phyloP scores from a whole-genome alignment of 1,140 invertebrate genomes.

The Heliothis subflexa region DNA sequence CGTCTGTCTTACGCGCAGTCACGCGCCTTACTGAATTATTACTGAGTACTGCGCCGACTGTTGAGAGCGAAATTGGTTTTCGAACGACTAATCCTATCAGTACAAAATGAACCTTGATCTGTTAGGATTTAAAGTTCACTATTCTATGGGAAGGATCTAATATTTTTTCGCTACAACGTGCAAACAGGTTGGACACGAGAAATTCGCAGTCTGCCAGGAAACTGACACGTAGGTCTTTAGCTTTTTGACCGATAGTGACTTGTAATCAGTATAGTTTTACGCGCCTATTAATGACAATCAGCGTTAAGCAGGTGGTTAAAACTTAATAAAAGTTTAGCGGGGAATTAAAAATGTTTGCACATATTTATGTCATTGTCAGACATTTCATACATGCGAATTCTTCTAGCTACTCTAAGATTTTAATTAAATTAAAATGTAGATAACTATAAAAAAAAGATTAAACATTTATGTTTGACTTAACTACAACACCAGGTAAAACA shows the following conservation, averaged over 20 bases:
- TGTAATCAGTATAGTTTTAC: conserved; percentile 9
- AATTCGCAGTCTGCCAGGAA: conserved; percentile 66
- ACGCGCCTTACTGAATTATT: conserved; percentile 81
- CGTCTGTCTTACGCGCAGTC: conserved; percentile 67
- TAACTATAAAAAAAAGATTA: too few species aligned
- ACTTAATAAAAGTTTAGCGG: background rate
- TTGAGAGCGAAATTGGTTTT: conserved; percentile 80
- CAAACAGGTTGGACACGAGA: conserved; percentile 75
- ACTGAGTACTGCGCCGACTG: conserved; percentile 63
- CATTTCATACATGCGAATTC: too few species aligned
- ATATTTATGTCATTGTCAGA: too few species aligned
- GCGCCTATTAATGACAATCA: background rate
- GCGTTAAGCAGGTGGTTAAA: background rate
- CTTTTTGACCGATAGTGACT: conserved; percentile 56
- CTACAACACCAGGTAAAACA: too few species aligned
- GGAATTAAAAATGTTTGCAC: background rate
- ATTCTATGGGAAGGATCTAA: conserved; percentile 32
- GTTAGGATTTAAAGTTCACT: conserved; percentile 55
- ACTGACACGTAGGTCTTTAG: conserved; percentile 59
- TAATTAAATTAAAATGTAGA: too few species aligned
- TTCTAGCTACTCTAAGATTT: too few species aligned
- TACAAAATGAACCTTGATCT: conserved; percentile 58
- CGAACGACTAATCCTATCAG: conserved; percentile 53
- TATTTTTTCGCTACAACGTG: conserved; percentile 60
- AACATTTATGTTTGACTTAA: too few species aligned